Evolutionary conservation across 1,140 invertebrate species (phyloP), one percentile per base, ranked within the genome.

Genomic region (Sarcophaga peregrina): DNA sequence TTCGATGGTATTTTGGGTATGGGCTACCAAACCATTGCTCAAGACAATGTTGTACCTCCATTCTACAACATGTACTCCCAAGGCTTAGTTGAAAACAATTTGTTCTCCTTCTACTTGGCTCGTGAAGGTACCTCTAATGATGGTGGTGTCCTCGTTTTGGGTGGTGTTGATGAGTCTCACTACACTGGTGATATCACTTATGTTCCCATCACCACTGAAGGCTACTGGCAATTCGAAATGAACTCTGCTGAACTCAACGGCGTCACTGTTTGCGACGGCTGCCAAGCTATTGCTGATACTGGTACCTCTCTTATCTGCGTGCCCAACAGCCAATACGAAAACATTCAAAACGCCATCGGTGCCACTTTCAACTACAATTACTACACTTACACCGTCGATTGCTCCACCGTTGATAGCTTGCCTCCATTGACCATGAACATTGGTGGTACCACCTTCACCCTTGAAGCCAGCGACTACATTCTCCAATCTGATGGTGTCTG

Each of bases 1-100:
- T 99, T 99, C 92, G 98, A 99, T 91, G 98, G 98, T 83, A 98
- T 99, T 86, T 92, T 99, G 45, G 97, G 97, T 84, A 95, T 99
- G 94, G 97, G 93, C 0, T 99, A 97, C 89, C 92, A 93, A 82
- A 93, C 92, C 46, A 98, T 99, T 88, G 93, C 97, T 54, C 97
- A 96, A 84, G 96, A 99, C 91, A 93, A 94, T 81, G 97, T 99
- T 10, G 91, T 92, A 13, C 97, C 98, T 3, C 96, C 98, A 11
- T 99, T 99, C 91, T 95, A 99, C 90, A 97, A 96, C 86, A 97
- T 99, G 97, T 92, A 98, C 13, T 91, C 93, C 11, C 97, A 99
- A 91, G 93, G 93, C 13, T 90, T 97, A 1, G 92, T 99, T 7
- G 87, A 92, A 6, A 86, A 93, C 75, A 93, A 96, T 0, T 91